Evolutionary conservation across 2,113 vertebrate species (phyloP).

Genomic region (Zapornia atra): DNA sequence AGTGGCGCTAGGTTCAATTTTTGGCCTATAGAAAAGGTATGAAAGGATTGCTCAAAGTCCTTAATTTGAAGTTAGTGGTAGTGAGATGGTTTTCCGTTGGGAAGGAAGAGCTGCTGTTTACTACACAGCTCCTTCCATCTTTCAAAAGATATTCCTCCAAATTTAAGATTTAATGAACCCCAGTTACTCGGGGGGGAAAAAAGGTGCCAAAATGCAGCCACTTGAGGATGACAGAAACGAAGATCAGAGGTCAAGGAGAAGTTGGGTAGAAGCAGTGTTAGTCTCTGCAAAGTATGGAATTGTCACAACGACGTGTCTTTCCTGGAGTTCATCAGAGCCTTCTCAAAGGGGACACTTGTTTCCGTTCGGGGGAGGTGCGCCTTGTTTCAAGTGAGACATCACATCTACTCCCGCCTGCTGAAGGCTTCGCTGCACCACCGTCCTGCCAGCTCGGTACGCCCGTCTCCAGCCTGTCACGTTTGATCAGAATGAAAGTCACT

Average conservation of each 20-base stretch:
- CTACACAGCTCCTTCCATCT: neutral
- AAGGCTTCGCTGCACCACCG: neutral
- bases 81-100: neutral
- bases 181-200: neutral
- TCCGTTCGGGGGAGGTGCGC: neutral
- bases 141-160: neutral
- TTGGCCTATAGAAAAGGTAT: neutral
- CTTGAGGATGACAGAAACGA: neutral
- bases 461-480: neutral
- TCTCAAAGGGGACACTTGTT: neutral
- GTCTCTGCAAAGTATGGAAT: neutral
- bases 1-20: neutral
- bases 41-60: neutral
- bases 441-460: neutral
- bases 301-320: neutral
- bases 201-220: neutral
- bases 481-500: constrained; percentile 39
- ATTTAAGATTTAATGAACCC: neutral
- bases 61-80: neutral
- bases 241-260: neutral
- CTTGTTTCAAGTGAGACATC: neutral
- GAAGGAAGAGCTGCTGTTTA: neutral
- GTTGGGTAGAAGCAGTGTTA: neutral
- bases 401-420: neutral
- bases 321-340: neutral